phyloP scores from a whole-genome alignment of 2,797 vertebrate genomes.

The Eremophila alpestris region DNA sequence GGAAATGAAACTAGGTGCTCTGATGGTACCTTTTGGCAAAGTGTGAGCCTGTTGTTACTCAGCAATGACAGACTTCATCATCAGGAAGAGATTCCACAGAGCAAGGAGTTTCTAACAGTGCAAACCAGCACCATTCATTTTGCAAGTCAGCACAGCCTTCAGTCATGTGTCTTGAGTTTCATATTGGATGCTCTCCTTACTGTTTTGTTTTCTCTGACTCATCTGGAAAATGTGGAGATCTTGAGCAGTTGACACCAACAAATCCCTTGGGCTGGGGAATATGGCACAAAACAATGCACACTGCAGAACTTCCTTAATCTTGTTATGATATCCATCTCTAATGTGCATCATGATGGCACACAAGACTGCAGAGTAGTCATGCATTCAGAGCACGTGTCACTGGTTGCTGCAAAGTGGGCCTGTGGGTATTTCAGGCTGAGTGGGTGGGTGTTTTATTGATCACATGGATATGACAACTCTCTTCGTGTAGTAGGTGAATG shows the following conservation, averaged over 20 bases:
- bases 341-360: constrained; percentile 6
- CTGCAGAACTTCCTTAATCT: neutral
- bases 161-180: neutral
- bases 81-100: neutral
- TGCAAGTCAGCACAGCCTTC: neutral
- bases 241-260: neutral
- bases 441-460: constrained; percentile 50
- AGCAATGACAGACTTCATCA: neutral
- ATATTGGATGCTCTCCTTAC: neutral
- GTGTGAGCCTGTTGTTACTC: neutral
- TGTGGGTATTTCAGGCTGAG: constrained; percentile 46
- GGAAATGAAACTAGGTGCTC: neutral
- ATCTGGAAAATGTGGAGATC: neutral
- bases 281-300: neutral
- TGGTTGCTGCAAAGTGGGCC: constrained; percentile 4
- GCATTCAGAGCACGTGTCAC: neutral
- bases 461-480: constrained; percentile 17
- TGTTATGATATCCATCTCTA: constrained; percentile 30
- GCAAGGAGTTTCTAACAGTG: neutral
- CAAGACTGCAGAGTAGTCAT: neutral
- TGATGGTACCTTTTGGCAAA: neutral
- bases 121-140: neutral
- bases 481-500: neutral
- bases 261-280: neutral
- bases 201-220: neutral